These are phyloP conservation scores for Lagorchestes hirsutus DNA, from an alignment of 2,797 vertebrate genomes.

Conservation along the genomic window DNA sequence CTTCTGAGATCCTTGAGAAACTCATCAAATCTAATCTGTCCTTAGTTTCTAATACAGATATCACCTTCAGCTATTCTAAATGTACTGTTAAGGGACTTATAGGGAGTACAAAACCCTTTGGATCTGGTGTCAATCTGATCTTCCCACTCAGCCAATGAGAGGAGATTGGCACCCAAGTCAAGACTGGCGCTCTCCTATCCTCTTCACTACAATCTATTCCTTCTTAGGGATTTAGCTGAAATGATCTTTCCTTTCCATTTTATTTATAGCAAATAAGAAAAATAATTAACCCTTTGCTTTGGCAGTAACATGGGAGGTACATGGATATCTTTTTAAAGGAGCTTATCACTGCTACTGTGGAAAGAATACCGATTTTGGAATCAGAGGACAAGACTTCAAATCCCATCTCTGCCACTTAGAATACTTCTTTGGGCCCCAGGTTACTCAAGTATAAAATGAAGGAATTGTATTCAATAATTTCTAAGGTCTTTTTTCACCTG, in stretches of 20 bases:
- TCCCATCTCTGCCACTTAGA: not conserved
- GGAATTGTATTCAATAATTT: not conserved
- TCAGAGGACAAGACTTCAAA: not conserved
- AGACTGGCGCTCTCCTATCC: not conserved
- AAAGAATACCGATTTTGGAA: not conserved
- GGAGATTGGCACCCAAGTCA: not conserved
- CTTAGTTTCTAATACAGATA: not conserved
- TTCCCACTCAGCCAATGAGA: not conserved
- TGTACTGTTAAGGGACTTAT: not conserved
- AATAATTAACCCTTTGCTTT: not conserved
- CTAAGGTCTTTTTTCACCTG: not conserved
- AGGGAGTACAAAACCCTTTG: not conserved
- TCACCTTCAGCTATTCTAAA: not conserved
- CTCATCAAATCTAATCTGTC: not conserved
- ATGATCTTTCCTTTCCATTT: not conserved
- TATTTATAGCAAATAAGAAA: slow-evolving; percentile 1
- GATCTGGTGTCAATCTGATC: not conserved
- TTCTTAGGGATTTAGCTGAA: not conserved
- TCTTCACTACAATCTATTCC: not conserved
- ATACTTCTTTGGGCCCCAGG: not conserved
- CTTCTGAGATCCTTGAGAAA: not conserved
- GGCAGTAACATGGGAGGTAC: not conserved
- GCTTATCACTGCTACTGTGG: no score
- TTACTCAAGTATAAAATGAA: not conserved
- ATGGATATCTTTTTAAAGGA: not conserved